These are phyloP conservation scores for Orthochromis malagaraziensis DNA, from an alignment of 2,113 vertebrate genomes.

Conservation along the genomic window DNA sequence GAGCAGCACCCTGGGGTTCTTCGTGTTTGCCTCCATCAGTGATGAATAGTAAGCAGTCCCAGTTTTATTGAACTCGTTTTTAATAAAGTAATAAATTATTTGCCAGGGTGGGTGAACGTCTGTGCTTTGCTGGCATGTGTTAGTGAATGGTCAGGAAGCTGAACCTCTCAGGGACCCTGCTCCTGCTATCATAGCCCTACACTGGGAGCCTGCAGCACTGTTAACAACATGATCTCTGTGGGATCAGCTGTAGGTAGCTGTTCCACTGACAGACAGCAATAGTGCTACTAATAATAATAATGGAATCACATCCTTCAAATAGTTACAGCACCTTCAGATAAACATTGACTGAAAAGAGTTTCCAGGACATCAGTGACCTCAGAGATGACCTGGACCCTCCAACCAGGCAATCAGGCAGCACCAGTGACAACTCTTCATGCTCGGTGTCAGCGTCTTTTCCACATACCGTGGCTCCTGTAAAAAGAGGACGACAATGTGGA, in stretches of 20 bases:
- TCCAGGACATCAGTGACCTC: not conserved
- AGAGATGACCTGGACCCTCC: not conserved
- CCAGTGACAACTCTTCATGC: not conserved
- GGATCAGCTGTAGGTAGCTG: not conserved
- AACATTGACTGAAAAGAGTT: not conserved
- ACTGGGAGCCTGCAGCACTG: not conserved
- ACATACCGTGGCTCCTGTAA: not conserved
- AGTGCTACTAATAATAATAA: not conserved
- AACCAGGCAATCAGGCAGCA: not conserved
- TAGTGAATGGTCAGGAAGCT: not conserved
- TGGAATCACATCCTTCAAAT: not conserved
- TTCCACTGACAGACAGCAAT: not conserved
- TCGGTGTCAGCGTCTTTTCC: not conserved
- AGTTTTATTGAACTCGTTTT: not conserved
- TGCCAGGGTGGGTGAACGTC: not conserved
- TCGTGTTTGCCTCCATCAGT: not conserved
- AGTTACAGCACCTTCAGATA: not conserved
- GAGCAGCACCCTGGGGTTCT: not conserved
- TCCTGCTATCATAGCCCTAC: not conserved
- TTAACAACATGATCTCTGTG: not conserved
- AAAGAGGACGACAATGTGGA: not conserved
- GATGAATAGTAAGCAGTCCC: not conserved
- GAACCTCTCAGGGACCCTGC: not conserved
- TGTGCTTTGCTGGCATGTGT: not conserved
- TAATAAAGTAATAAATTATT: not conserved